A percentile compares a stretch with the other conserved stretches of the same genome.
These are phyloP conservation scores for Microctenopoma steveboyesi DNA, from an alignment of 2,797 vertebrate species.

Conservation along the genomic window DNA sequence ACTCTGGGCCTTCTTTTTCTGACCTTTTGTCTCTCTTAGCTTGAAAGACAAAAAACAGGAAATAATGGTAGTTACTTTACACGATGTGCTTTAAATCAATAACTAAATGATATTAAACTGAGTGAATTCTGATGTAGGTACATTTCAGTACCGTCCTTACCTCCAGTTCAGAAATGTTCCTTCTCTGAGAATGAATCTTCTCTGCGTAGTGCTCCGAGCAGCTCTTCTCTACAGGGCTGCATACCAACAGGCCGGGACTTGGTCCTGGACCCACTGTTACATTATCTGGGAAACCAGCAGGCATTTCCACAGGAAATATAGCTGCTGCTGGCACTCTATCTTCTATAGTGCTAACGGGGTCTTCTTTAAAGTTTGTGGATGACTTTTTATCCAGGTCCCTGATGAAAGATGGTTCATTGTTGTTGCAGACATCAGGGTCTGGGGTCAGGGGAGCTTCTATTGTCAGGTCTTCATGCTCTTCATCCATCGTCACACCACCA, in stretches of 20 bases:
- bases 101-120: background rate
- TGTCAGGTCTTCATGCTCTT: constrained; percentile 78
- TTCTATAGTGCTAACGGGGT: constrained; percentile 72
- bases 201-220: constrained; percentile 74
- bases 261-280: constrained; percentile 81
- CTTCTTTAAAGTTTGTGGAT: constrained; percentile 63
- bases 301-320: constrained; percentile 99
- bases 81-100: background rate
- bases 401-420: constrained; percentile 71
- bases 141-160: constrained; percentile 52
- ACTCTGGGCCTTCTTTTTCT: constrained; percentile 87
- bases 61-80: background rate
- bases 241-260: constrained; percentile 82
- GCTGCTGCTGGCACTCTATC: constrained; percentile 79
- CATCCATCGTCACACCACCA: constrained; percentile 61
- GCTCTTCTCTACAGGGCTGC: constrained; percentile 82
- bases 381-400: constrained; percentile 61
- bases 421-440: constrained; percentile 75
- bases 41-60: constrained; percentile 29
- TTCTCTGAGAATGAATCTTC: constrained; percentile 69
- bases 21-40: constrained; percentile 76
- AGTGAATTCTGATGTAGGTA: background rate
- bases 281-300: constrained; percentile 85
- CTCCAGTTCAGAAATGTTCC: constrained; percentile 68
- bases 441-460: constrained; percentile 70